Evolutionary conservation across 2,113 vertebrate species (phyloP).

Genomic region (Cephalopholis sonnerati): DNA sequence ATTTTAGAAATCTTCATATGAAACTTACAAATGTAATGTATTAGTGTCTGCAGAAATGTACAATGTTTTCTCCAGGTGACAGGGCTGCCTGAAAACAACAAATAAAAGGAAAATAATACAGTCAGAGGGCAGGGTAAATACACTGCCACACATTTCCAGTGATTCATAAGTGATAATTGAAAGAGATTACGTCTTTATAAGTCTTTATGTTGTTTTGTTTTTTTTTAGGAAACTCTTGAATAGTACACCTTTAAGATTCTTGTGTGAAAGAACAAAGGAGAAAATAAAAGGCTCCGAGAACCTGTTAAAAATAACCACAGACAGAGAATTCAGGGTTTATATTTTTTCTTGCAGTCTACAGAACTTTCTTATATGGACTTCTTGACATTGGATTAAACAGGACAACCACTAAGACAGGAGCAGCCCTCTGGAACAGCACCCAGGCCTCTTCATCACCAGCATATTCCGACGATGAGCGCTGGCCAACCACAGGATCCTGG

Average conservation of each 20-base stretch:
- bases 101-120: too few relatives aligned
- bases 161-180: too few relatives aligned
- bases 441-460: slow-evolving; percentile 62
- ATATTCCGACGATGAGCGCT: slow-evolving; percentile 52
- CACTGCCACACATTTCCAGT: too few relatives aligned
- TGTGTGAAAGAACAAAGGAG: slow-evolving; percentile 7
- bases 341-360: slow-evolving; percentile 10
- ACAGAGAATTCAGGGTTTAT: slow-evolving; percentile 6
- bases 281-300: background rate
- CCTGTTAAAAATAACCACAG: background rate
- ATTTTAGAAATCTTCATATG: too few relatives aligned
- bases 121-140: too few relatives aligned
- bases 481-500: slow-evolving; percentile 76
- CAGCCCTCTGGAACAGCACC: slow-evolving; percentile 59
- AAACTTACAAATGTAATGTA: too few relatives aligned
- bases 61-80: too few relatives aligned
- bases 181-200: too few relatives aligned
- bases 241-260: background rate
- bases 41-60: too few relatives aligned
- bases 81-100: too few relatives aligned
- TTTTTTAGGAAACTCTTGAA: too few relatives aligned
- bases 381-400: slow-evolving; percentile 6
- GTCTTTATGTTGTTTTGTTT: too few relatives aligned
- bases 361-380: slow-evolving; percentile 1
- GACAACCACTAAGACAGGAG: slow-evolving; percentile 29